These are phyloP conservation scores for Drosophila funebris DNA, from an alignment of 1,140 invertebrate genomes.

Conservation along the genomic window DNA sequence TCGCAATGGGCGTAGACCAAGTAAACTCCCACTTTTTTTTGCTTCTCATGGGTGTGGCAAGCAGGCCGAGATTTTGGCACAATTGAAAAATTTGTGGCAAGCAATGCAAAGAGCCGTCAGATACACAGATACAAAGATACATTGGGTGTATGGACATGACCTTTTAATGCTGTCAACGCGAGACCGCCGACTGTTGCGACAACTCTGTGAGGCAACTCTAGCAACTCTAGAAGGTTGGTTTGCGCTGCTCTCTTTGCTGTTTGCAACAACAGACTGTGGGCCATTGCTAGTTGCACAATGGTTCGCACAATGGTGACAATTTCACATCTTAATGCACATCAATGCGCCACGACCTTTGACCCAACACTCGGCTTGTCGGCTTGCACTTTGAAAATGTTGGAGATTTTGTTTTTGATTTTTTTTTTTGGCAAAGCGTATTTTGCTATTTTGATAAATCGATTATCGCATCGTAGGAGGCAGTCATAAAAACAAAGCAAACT, in stretches of 20 bases:
- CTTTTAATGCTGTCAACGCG: slow-evolving; percentile 78
- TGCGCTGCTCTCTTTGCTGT: slow-evolving; percentile 50
- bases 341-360: slow-evolving; percentile 68
- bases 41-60: slow-evolving; percentile 48
- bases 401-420: slow-evolving; percentile 2
- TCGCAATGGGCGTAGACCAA: slow-evolving; percentile 31
- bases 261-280: slow-evolving; percentile 50
- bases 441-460: slow-evolving; percentile 79
- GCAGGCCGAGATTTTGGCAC: slow-evolving; percentile 21
- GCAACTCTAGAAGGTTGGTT: background rate
- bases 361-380: slow-evolving; percentile 24
- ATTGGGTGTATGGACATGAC: too few relatives aligned
- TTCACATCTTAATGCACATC: slow-evolving; percentile 83
- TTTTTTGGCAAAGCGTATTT: slow-evolving; percentile 69
- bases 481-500: slow-evolving; percentile 60
- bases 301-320: slow-evolving; percentile 74
- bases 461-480: slow-evolving; percentile 76
- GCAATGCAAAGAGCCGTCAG: background rate
- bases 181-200: slow-evolving; percentile 47
- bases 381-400: slow-evolving; percentile 29
- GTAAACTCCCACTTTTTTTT: slow-evolving; percentile 38
- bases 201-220: too few relatives aligned
- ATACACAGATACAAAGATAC: too few relatives aligned
- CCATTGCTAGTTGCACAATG: slow-evolving; percentile 56
- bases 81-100: slow-evolving; percentile 14